These are phyloP conservation scores for Diabrotica virgifera DNA, from an alignment of 1,140 invertebrate genomes.

Conservation along the genomic window DNA sequence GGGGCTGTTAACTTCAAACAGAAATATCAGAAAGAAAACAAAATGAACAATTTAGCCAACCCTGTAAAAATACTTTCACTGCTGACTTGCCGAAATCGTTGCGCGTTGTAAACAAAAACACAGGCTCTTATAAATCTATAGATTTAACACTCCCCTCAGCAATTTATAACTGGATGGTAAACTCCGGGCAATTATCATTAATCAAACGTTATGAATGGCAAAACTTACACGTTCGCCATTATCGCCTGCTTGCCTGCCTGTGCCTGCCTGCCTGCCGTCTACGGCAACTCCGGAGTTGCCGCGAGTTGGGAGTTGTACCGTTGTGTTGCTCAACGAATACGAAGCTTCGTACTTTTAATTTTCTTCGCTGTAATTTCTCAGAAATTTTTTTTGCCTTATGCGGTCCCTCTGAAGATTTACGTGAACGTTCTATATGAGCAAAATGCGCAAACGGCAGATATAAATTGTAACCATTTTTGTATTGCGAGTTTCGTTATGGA, in stretches of 20 bases:
- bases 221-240: slow-evolving; percentile 40
- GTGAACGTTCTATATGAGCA: no score
- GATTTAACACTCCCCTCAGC: slow-evolving; percentile 24
- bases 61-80: not conserved
- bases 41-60: not conserved
- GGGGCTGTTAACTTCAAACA: no score
- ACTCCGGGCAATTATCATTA: slow-evolving; percentile 44
- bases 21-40: no score
- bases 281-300: no score
- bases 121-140: slow-evolving; percentile 29
- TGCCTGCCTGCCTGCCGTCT: slow-evolving; percentile 2
- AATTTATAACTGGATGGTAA: slow-evolving; percentile 43
- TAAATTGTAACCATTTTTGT: no score
- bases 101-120: slow-evolving; percentile 27
- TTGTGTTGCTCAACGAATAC: not conserved
- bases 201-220: slow-evolving; percentile 46
- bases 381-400: not conserved
- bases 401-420: no score
- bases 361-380: not conserved
- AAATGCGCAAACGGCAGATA: no score
- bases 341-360: not conserved
- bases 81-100: slow-evolving; percentile 26
- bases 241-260: not conserved
- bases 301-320: not conserved
- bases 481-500: no score